phyloP scores from a whole-genome alignment of 1,140 invertebrate species.

The Drosophila subobscura region DNA sequence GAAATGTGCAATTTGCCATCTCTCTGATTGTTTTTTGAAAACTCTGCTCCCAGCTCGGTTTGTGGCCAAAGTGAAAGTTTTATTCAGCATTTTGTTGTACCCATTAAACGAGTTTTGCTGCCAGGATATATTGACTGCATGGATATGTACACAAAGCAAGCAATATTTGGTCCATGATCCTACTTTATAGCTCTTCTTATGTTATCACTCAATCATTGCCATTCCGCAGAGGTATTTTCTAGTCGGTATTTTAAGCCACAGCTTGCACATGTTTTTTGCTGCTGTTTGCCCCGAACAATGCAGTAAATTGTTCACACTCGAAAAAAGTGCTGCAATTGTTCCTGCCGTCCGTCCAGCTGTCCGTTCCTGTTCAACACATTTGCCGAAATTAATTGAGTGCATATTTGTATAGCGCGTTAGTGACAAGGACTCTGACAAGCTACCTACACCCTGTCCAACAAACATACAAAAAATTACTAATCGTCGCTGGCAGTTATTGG shows the following conservation, averaged over 20 bases:
- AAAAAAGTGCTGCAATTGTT: constrained; percentile 32
- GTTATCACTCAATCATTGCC: background rate
- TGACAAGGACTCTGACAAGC: constrained; percentile 7
- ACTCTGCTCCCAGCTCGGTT: constrained; percentile 36
- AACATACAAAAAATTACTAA: constrained; percentile 16
- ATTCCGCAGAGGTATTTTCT: too few species aligned
- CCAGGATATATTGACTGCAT: too few species aligned
- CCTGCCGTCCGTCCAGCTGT: constrained; percentile 13
- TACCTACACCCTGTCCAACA: too few species aligned
- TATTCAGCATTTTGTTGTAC: constrained; percentile 36
- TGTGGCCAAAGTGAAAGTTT: constrained; percentile 49
- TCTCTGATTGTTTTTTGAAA: constrained; percentile 62
- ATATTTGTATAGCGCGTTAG: constrained; percentile 45
- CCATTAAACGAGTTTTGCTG: too few species aligned
- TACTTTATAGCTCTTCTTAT: background rate
- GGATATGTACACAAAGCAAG: too few species aligned
- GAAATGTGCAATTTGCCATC: constrained; percentile 65
- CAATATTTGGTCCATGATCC: too few species aligned
- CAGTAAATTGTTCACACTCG: constrained; percentile 37
- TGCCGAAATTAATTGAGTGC: constrained; percentile 57
- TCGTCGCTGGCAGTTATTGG: constrained; percentile 8
- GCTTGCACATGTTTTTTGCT: background rate
- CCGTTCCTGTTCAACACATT: constrained; percentile 34
- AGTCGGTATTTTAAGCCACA: too few species aligned
- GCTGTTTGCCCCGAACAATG: constrained; percentile 24